Conservation (phyloP, 2,113 vertebrate species). For the Pelecanoides urinatrix region DNA sequence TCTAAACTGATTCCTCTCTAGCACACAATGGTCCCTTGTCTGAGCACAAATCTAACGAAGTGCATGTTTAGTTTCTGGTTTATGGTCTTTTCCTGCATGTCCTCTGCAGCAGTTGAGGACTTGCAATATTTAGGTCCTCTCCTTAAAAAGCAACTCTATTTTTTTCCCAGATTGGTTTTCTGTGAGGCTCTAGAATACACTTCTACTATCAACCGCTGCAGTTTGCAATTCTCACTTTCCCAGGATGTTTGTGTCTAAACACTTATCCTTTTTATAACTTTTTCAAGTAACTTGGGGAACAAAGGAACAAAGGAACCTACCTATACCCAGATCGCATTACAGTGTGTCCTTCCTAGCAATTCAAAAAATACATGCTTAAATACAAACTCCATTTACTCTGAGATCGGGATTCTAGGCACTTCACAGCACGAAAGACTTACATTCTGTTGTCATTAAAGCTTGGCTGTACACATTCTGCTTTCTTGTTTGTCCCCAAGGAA, state of each 20-base stretch:
- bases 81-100: neutral
- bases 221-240: neutral
- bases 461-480: neutral
- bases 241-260: neutral
- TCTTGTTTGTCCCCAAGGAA: neutral
- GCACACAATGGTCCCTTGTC: neutral
- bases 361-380: neutral
- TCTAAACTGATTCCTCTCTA: neutral
- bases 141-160: neutral
- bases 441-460: neutral
- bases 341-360: neutral
- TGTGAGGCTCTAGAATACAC: neutral
- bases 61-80: neutral
- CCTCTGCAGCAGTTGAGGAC: neutral
- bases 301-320: neutral
- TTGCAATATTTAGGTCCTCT: neutral
- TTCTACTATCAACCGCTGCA: neutral
- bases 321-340: neutral
- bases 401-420: neutral
- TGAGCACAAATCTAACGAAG: neutral
- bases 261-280: neutral
- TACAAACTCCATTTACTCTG: neutral
- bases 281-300: neutral
- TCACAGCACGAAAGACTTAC: neutral
- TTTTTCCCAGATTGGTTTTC: neutral